Percentiles rank a stretch among this genome's conserved stretches.
Evolutionary conservation across 2,888 invertebrate genomes (phyloP).

Genomic region (Tenthredo livida): DNA sequence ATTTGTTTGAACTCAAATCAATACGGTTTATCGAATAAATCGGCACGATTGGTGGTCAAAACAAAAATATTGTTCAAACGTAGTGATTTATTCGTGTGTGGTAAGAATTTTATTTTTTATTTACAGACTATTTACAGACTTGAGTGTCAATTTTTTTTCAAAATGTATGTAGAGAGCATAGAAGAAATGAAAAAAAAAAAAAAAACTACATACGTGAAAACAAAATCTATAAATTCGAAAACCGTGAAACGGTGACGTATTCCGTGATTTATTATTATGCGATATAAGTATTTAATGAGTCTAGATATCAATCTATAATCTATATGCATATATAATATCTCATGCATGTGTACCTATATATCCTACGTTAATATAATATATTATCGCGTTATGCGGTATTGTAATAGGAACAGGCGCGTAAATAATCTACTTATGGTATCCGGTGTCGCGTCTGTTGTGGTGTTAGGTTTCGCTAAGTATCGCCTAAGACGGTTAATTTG

Average conservation of each 20-base stretch:
- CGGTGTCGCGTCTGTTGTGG: slow-evolving; percentile 71
- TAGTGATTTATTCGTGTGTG: no score
- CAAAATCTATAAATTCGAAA: background rate
- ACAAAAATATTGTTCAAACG: no score
- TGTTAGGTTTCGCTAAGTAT: slow-evolving; percentile 73
- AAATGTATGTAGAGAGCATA: no score
- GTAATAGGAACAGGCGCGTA: slow-evolving; percentile 61
- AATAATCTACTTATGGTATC: slow-evolving; percentile 74
- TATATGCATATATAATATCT: background rate
- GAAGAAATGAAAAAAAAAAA: background rate
- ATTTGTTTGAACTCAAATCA: no score
- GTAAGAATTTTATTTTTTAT: no score
- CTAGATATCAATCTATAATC: background rate
- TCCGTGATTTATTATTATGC: background rate
- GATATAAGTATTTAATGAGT: background rate
- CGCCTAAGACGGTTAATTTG: slow-evolving; percentile 70
- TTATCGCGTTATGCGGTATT: slow-evolving; percentile 17
- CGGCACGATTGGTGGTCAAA: no score
- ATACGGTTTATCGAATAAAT: no score
- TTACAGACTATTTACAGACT: no score
- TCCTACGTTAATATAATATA: slow-evolving; percentile 6
- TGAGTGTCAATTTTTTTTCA: no score
- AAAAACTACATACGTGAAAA: background rate
- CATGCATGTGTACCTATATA: background rate
- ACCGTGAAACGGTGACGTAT: background rate